Evolutionary conservation across 2,797 vertebrate genomes (phyloP), one percentile per base, ranked within the genome.

Genomic region (Pangasius macronema): DNA sequence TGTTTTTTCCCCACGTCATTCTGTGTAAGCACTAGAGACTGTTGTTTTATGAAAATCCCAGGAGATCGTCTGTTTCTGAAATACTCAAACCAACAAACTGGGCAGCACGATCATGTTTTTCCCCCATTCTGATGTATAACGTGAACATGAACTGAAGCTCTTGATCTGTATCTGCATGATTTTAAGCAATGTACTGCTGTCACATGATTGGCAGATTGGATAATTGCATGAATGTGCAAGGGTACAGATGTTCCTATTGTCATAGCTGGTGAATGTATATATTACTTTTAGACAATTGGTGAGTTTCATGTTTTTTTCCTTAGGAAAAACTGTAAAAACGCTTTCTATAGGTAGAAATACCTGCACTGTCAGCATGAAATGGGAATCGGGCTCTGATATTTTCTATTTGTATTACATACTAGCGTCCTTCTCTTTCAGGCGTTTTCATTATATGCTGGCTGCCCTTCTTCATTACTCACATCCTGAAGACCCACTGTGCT

Each of bases 361-460:
- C 72, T 24, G 24, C 1, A 33, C 27, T 16, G 6, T 14, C 73
- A 6, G 42, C 13, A 76, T n/a, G 5, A 16, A 51, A 18, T 7
- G 42, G 2, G 30, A 77, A 33, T 53, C 73, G 8, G 13, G 5
- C 6, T 14, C 27, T 33, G 49, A 79, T 18, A 79, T 9, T 57
- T 22, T 10, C 8, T 3, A 20, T 49, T 49, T 51, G 27, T 51
- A 59, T 80, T 39, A 36, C 53, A 82, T 46, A 72, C 65, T 61
- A 39, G 86, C 79, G 42, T 89, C 30, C 72, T 76, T 88, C 16
- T 88, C 5, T 89, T 89, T 46, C 93, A 99, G 99, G 99, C 92
- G 99, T 99, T 89, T 99, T 99, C 95, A 99, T 99, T 94, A 98
- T 99, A 92, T 99, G 98, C 93, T 99, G 99, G 99, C 96, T 99